Evolutionary conservation across 2,113 vertebrate species (phyloP).

Genomic region (Cranoglanis bouderius): DNA sequence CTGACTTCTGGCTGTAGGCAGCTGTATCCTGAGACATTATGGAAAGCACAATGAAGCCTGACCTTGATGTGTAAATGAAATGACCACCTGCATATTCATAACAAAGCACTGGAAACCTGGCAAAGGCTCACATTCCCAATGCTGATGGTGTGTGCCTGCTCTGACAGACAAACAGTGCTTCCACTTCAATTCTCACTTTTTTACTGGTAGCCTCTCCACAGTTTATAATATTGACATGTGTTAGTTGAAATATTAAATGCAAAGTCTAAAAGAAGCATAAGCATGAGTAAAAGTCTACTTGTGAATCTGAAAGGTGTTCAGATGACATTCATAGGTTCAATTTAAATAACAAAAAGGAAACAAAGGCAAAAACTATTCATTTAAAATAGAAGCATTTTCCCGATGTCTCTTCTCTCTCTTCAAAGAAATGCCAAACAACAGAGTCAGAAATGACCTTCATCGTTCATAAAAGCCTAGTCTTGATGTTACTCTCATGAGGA

Average conservation of each 20-base stretch:
- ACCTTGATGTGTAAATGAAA: slow-evolving; percentile 39
- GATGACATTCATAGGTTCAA: slow-evolving; percentile 57
- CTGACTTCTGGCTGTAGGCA: slow-evolving; percentile 21
- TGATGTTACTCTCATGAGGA: not conserved
- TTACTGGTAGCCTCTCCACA: not conserved
- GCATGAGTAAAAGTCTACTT: too few species aligned
- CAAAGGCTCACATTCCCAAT: slow-evolving; percentile 37
- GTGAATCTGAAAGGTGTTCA: slow-evolving; percentile 7
- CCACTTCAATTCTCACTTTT: not conserved
- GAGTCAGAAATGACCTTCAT: slow-evolving; percentile 1
- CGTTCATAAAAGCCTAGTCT: not conserved
- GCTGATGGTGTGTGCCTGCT: not conserved
- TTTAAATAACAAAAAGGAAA: slow-evolving; percentile 1
- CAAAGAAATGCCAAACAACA: not conserved
- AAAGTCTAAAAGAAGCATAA: too few species aligned
- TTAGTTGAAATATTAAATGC: too few species aligned
- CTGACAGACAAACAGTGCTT: slow-evolving; percentile 5
- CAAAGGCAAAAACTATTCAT: not conserved
- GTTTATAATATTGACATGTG: not conserved
- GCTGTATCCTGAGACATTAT: slow-evolving; percentile 51
- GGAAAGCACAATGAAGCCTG: slow-evolving; percentile 37
- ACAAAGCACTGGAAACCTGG: slow-evolving; percentile 44
- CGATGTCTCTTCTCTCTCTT: not conserved
- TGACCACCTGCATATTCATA: slow-evolving; percentile 40
- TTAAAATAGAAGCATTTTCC: not conserved